Conservation (phyloP, 2,888 invertebrate genomes). For the Cenopis cana region DNA sequence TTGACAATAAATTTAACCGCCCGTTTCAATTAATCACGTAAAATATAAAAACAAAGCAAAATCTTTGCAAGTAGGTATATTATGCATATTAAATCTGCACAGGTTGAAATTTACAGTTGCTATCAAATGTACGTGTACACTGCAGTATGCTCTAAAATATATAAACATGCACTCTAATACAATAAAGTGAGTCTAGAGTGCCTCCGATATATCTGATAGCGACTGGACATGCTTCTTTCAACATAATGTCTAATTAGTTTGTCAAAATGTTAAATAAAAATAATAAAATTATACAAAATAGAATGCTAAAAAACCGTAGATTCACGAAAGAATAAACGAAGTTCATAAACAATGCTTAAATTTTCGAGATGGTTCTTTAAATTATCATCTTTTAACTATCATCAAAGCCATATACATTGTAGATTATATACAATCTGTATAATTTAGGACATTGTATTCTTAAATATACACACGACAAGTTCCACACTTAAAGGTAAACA, state of each 20-base stretch:
- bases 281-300: neutral
- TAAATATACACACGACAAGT: neutral
- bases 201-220: too few relatives aligned
- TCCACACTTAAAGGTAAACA: neutral
- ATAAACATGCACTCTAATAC: too few relatives aligned
- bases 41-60: neutral
- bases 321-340: neutral
- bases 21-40: neutral
- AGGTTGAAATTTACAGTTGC: neutral
- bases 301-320: neutral
- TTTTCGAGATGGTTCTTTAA: neutral
- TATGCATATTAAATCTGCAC: constrained; percentile 6
- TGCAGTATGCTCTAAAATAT: too few relatives aligned
- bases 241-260: neutral
- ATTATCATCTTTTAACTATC: constrained; percentile 1
- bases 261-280: neutral
- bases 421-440: neutral
- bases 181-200: too few relatives aligned
- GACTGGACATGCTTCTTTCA: neutral
- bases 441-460: neutral
- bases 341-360: neutral
- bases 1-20: neutral
- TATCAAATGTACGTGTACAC: too few relatives aligned
- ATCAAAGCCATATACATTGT: neutral
- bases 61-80: neutral